Evolutionary conservation across 30 jellyfish, hydroid and myxozoan genomes (phyloP), one percentile per base, ranked within the genome.

Genomic region (Phacellophora camtschatica): DNA sequence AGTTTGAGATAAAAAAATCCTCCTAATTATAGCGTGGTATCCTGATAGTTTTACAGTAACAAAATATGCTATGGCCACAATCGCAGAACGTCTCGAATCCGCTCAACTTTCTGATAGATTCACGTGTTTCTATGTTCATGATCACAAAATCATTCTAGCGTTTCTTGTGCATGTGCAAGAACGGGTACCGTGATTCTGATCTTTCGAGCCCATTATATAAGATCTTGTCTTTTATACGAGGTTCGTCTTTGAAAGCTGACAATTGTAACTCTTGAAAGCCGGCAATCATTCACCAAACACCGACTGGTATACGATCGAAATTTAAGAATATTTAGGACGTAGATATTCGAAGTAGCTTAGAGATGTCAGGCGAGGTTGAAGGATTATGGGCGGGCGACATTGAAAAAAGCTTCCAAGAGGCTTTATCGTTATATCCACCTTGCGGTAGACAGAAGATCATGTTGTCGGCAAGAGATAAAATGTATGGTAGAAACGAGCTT

Each of bases 391-490:
- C 96, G 27, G 99, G 99, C 9, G 95, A 81, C 5, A 87, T 93
- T 23, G 99, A 93, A 54, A 81, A 86, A 70, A 77, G 99, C 50
- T 93, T 93, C 37, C 99, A 93, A 68, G 99, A 93, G 89, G 99
- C 99, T 4, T 57, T 93, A 20, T 68, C 97, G 16, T 77, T 93
- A 28, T 93, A 93, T 62, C 99, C 99, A 45, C 99, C 99, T 2
- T 93, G 99, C 58, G 99, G 99, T 5, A 76, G 99, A 56, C 99
- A 93, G 88, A 93, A 93, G 74, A 93, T 93, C 51, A 93, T 93
- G 99, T 64, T 93, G 29, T 93, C 99, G 34, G 96, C 99, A 0
- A 64, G 99, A 43, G 99, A 93, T 75, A 93, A 93, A 69, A 93
- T 93, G 99, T 93, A 93, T 63, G 99, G 99, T 5, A 62, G 99